phyloP scores from a whole-genome alignment of 1,140 invertebrate genomes.

The Ceratitis capitata region DNA sequence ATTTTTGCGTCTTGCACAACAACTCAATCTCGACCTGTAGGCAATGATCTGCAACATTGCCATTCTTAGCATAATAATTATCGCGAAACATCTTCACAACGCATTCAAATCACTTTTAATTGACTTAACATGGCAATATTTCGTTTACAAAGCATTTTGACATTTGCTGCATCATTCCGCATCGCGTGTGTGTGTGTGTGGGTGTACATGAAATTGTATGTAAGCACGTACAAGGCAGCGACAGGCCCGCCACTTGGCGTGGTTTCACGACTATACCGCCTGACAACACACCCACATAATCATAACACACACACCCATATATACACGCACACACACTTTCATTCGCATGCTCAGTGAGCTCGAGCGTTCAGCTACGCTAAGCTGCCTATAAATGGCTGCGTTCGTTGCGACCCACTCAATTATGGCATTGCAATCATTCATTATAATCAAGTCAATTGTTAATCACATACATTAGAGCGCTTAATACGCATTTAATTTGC shows the following conservation, averaged over 20 bases:
- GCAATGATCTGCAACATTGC: not conserved
- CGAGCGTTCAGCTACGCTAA: not conserved
- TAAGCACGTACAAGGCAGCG: constrained; percentile 22
- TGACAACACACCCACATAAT: not conserved
- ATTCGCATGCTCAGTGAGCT: no score
- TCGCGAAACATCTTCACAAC: not conserved
- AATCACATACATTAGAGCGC: not conserved
- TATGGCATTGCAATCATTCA: not conserved
- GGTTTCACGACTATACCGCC: not conserved
- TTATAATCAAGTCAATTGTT: not conserved
- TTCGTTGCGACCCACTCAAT: constrained; percentile 10
- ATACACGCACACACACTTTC: no score
- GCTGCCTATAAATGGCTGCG: not conserved
- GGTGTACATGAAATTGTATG: no score
- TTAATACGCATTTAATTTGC: not conserved
- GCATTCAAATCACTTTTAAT: not conserved
- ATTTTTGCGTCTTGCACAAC: not conserved
- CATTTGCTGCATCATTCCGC: not conserved
- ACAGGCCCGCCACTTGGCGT: not conserved
- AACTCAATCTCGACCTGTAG: no score
- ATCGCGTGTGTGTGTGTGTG: not conserved
- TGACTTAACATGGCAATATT: not conserved
- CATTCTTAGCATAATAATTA: not conserved
- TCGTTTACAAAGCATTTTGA: not conserved
- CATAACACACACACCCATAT: no score